A percentile compares a stretch with the other conserved stretches of the same genome.
Evolutionary conservation across 2,888 invertebrate species (phyloP).

Genomic region (Caenorhabditis sp.): DNA sequence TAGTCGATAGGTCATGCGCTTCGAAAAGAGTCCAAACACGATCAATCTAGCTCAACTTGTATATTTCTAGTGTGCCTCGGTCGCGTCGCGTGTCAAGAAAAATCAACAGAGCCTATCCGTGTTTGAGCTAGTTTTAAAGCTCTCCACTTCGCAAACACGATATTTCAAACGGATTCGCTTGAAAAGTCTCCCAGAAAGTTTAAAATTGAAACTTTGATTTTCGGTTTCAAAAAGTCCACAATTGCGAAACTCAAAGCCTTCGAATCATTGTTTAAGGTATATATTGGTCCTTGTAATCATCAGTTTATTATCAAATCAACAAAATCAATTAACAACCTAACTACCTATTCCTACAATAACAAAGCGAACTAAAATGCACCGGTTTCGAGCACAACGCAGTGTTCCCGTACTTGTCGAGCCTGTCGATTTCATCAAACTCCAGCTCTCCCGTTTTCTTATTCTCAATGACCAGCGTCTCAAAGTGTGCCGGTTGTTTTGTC

Average conservation of each 20-base stretch:
- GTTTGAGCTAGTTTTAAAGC: not conserved
- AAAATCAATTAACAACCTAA: not conserved
- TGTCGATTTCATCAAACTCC: not conserved
- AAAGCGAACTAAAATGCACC: constrained; percentile 5
- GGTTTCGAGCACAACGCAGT: not conserved
- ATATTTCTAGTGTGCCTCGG: no score
- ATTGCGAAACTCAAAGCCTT: no score
- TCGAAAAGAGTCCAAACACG: no score
- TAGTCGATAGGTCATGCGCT: no score
- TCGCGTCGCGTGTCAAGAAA: not conserved
- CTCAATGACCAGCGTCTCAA: not conserved
- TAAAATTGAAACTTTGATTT: no score
- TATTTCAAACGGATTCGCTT: not conserved
- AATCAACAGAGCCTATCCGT: not conserved
- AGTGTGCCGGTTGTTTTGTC: not conserved
- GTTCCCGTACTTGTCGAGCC: not conserved
- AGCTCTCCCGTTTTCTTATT: not conserved
- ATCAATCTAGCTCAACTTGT: no score
- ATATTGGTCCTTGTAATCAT: no score
- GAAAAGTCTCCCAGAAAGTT: no score
- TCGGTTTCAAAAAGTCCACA: no score
- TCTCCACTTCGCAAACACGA: not conserved
- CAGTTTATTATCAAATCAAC: no score
- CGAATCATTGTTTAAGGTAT: no score
- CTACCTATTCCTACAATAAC: not conserved